Base-by-base conservation (phyloP, 2,113 vertebrate species). In the Sebastes schlegelii region DNA sequence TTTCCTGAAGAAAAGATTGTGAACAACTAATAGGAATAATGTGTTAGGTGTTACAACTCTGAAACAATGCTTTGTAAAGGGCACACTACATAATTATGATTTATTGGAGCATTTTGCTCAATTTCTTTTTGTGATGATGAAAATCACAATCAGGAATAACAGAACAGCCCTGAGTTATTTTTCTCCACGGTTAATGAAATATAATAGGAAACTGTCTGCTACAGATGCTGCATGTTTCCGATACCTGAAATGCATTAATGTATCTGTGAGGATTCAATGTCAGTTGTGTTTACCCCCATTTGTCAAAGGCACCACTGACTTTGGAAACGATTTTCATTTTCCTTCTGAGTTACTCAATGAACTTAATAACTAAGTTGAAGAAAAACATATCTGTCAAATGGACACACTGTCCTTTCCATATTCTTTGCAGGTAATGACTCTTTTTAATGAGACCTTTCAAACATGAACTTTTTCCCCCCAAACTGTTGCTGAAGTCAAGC, bases 371-470 rank as follows among this genome's bases (percentile, higher is more conserved):
- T 65, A n/a, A 45, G 40, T 43, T 57, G 4, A 45, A 16, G 54
- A 57, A 16, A 60, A 12, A 7, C 16, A 26, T 5, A 48, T 49
- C 8, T 49, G 13, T 67, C n/a, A 34, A 14, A 68, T 19, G 40
- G 16, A 57, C 34, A 42, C 14, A 8, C 43, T 26, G 4, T 73
- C 3, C 40, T 21, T 21, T 60, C 13, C 21, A 19, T 34, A 62
- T n/a, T 34, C 6, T 62, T 13, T 13, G 26, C 16, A 9, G 46
- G 51, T 74, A 62, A 40, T 49, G 23, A 26, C 21, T 40, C 1
- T 55, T 43, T 61, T 63, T 52, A 42, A 64, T 75, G 60, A 77
- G 42, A 49, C n/a, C 11, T 46, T 46, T 55, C 9, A 77, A 67
- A 66, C 21, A 75, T 23, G 17, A 6, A 60, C 55, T 49, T 63